These are phyloP conservation scores for Poecilia velifera DNA, from an alignment of 2,797 vertebrate species.

Conservation along the genomic window DNA sequence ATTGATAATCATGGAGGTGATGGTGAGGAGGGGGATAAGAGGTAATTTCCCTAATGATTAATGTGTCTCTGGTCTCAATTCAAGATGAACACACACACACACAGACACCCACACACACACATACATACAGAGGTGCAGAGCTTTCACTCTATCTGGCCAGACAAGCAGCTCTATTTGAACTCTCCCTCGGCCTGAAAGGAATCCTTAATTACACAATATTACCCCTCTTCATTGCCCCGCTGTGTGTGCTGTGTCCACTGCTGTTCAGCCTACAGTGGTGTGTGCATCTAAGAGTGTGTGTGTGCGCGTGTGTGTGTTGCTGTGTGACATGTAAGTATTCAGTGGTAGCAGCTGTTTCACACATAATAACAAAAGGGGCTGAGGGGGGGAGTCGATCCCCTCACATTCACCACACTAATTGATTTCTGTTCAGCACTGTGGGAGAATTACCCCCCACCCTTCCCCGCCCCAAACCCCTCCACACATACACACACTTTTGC, in stretches of 20 bases:
- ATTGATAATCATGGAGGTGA: slow-evolving; percentile 92
- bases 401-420: slow-evolving; percentile 83
- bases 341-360: slow-evolving; percentile 91
- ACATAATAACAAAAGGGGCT: slow-evolving; percentile 81
- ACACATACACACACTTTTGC: slow-evolving; percentile 49
- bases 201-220: slow-evolving; percentile 99
- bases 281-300: slow-evolving; percentile 60
- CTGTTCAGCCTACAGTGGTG: slow-evolving; percentile 65
- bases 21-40: slow-evolving; percentile 66
- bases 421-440: slow-evolving; percentile 85
- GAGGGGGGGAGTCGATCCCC: slow-evolving; percentile 73
- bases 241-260: slow-evolving; percentile 82
- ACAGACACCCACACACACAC: slow-evolving; percentile 57
- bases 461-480: slow-evolving; percentile 31
- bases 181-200: slow-evolving; percentile 98
- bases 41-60: slow-evolving; percentile 99
- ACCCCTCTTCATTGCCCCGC: slow-evolving; percentile 93
- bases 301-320: slow-evolving; percentile 56
- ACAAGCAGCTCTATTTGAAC: slow-evolving; percentile 99
- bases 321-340: slow-evolving; percentile 84
- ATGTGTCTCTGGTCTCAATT: slow-evolving; percentile 88
- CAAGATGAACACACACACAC: slow-evolving; percentile 87
- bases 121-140: slow-evolving; percentile 58
- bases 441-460: slow-evolving; percentile 71
- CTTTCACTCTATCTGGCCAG: slow-evolving; percentile 79